Conservation (phyloP, 2,888 invertebrate species). For the Nysson spinosus region DNA sequence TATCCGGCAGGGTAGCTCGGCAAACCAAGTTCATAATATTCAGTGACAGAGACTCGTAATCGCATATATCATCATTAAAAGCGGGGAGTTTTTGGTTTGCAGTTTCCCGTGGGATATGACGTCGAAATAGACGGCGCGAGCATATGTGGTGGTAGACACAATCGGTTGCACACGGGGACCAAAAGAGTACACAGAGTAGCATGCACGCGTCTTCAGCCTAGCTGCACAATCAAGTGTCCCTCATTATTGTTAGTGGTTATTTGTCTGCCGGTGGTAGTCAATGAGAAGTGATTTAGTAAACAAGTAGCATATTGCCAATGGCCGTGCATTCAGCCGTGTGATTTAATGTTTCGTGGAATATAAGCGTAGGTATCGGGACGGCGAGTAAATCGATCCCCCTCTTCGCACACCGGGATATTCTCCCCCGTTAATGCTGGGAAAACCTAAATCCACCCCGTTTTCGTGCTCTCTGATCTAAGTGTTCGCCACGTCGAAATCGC, state of each 20-base stretch:
- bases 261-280: constrained; percentile 62
- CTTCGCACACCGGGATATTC: too few relatives aligned
- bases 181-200: constrained; percentile 14
- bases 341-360: constrained; percentile 64
- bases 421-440: constrained; percentile 20
- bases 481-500: background rate
- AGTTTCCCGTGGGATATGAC: constrained; percentile 42
- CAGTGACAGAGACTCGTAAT: constrained; percentile 4
- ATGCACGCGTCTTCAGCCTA: constrained; percentile 68
- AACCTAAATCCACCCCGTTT: background rate
- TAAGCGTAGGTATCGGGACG: background rate
- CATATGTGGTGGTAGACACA: background rate
- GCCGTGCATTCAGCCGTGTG: constrained; percentile 62
- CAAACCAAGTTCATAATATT: constrained; percentile 18
- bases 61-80: constrained; percentile 4
- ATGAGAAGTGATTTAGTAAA: constrained; percentile 70
- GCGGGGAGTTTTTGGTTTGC: constrained; percentile 9
- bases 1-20: too few relatives aligned
- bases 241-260: constrained; percentile 65
- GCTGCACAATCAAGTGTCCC: constrained; percentile 70
- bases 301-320: constrained; percentile 76
- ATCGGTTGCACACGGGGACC: constrained; percentile 4
- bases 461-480: constrained; percentile 17
- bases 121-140: constrained; percentile 32
- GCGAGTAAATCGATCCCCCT: constrained; percentile 24